Evolutionary conservation across 2,888 invertebrate genomes (phyloP).

Genomic region (Nomada goodeniana): DNA sequence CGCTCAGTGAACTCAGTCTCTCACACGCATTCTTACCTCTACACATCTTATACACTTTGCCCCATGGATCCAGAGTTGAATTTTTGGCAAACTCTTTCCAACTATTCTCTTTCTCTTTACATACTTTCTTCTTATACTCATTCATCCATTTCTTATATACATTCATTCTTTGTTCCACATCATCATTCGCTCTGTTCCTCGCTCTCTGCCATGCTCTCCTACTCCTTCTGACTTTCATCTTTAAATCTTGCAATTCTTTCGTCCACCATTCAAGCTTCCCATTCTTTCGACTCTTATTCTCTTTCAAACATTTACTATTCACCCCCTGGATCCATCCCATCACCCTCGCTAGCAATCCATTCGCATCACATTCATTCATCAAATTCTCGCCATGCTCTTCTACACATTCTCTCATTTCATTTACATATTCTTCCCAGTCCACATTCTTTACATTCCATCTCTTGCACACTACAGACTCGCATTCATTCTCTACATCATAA

Average conservation of each 20-base stretch:
- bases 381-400: not conserved
- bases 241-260: not conserved
- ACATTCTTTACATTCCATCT: not conserved
- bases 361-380: not conserved
- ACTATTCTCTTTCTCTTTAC: not conserved
- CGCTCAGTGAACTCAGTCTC: not conserved
- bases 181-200: not conserved
- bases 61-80: not conserved
- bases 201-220: not conserved
- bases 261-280: slow-evolving; percentile 11
- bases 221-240: not conserved
- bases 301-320: not conserved
- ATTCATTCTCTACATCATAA: not conserved
- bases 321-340: not conserved
- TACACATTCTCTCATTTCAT: not conserved
- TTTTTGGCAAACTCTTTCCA: not conserved
- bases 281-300: not conserved
- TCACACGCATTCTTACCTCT: not conserved
- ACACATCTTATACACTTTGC: not conserved
- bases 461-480: not conserved
- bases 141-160: not conserved
- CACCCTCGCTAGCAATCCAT: not conserved
- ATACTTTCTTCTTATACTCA: not conserved
- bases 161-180: too few species aligned
- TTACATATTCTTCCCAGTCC: not conserved